Evolutionary conservation across 1,140 invertebrate species (phyloP), one percentile per base, ranked within the genome.

Genomic region (Drosophila micromelanica): DNA sequence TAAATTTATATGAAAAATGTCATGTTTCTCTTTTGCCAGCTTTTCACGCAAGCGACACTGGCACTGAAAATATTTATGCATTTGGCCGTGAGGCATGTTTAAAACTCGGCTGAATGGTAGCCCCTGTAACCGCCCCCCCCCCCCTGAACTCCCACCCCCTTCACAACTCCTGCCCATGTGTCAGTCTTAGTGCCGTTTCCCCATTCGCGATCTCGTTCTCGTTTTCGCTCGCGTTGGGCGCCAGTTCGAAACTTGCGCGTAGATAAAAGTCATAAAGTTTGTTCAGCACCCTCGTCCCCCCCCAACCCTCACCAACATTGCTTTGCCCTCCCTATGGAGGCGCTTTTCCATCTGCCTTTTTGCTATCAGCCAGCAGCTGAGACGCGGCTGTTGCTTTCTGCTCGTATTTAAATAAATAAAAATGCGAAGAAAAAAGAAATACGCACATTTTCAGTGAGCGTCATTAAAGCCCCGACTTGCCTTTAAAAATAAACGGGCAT

Each of bases 221-320:
- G 13, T 13, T 59, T 57, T 13, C 52, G 11, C 27, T 12, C 20
- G 38, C 27, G 51, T 48, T 49, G 62, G 11, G 42, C 40, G 35
- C 32, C 59, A 69, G 62, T 73, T 73, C 64, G 56, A 86, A 87
- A 78, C 48, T 76, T 82, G 70, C 61, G 75, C 71, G 35, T 71
- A 87, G 81, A 86, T 86, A 86, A 86, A 70, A 81, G 82, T 70
- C 81, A 82, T 86, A 87, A 86, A 86, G 63, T 87, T 86, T 73
- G 70, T 72, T 43, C 55, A 68, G 42, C 63, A 15, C 23, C 61
- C 61, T 42, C 8, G 15, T 30, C 11, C 23, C 17, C 20, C 46
- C 15, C 5, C 13, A 8, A 20, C 9, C 12, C 27, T 42, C 42
- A 23, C n/a, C n/a, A 1, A 1, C 17, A 17, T 17, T 17, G 23